Base-by-base conservation (phyloP, 2,113 vertebrate species). In the Pterocles orientalis region DNA sequence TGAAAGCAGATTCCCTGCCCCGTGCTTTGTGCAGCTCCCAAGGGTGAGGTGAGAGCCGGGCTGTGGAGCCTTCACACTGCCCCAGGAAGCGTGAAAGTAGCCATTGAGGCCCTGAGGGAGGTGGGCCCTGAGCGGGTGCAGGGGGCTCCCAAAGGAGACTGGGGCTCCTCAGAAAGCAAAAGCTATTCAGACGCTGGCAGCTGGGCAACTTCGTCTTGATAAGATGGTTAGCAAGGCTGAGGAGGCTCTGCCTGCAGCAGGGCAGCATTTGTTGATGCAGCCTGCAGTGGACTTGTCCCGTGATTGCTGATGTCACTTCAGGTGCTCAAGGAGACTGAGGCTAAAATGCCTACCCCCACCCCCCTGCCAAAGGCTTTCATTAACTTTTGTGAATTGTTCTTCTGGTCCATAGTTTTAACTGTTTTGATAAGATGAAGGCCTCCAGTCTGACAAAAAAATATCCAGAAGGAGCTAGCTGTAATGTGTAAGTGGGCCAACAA, bases 301-400 rank as follows among this genome's bases (percentile, higher is more conserved):
- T 36, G 16, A 5, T 34, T 82, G 36, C 51, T 66, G 43, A 17
- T 60, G 54, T 53, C 0, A 0, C 76, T 75, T 51, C 62, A 39
- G 14, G 11, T 76, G 21, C 36, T 66, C 23, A 56, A 36, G 68
- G 34, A 88, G 50, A 31, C 13, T 41, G 60, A 80, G 9, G 10
- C 25, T 62, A 14, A 86, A 88, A 54, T 43, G 65, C 4, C 6
- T 66, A 7, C 12, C 13, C 14, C 25, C 24, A 14, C 28, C 36
- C 43, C 36, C 9, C 4, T 4, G 3, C 3, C 24, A 41, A 51
- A 47, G 13, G 5, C 36, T 90, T 80, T 33, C 6, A 12, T 50
- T 62, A 50, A 25, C 15, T 72, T 8, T 13, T 53, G 12, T 56
- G 39, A 79, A 28, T 48, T 75, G 10, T 54, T 73, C 25, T 73